phyloP scores from a whole-genome alignment of 1,140 invertebrate species.

The Macrobrachium rosenbergii region DNA sequence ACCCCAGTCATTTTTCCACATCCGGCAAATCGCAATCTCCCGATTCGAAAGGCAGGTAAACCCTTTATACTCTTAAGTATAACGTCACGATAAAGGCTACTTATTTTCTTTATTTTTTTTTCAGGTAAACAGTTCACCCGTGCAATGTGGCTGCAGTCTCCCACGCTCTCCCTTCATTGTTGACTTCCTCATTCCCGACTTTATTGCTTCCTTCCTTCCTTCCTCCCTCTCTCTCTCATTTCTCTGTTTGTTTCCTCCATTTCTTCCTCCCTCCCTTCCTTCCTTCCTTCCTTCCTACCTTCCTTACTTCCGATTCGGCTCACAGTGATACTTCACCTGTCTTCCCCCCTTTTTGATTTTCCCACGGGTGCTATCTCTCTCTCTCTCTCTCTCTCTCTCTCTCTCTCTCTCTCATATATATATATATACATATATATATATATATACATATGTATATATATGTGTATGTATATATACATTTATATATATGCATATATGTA shows the following conservation, averaged over 20 bases:
- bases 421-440: background rate
- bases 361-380: background rate
- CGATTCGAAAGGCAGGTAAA: too few relatives aligned
- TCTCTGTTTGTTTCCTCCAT: background rate
- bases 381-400: conserved; percentile 20
- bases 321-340: background rate
- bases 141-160: background rate
- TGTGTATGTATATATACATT: background rate
- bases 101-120: too few relatives aligned
- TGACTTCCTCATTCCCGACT: background rate
- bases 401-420: background rate
- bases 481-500: background rate
- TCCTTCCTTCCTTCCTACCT: background rate
- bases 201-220: background rate
- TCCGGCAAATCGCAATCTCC: too few relatives aligned
- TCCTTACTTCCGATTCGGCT: background rate
- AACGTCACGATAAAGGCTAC: too few relatives aligned
- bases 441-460: conserved; percentile 5
- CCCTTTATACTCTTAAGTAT: too few relatives aligned
- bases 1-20: too few relatives aligned
- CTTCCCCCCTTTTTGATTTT: background rate
- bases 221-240: background rate
- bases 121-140: too few relatives aligned
- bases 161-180: background rate
- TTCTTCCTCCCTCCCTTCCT: background rate